Base-by-base conservation (phyloP, 2,888 invertebrate species). In the Macaria liturata region DNA sequence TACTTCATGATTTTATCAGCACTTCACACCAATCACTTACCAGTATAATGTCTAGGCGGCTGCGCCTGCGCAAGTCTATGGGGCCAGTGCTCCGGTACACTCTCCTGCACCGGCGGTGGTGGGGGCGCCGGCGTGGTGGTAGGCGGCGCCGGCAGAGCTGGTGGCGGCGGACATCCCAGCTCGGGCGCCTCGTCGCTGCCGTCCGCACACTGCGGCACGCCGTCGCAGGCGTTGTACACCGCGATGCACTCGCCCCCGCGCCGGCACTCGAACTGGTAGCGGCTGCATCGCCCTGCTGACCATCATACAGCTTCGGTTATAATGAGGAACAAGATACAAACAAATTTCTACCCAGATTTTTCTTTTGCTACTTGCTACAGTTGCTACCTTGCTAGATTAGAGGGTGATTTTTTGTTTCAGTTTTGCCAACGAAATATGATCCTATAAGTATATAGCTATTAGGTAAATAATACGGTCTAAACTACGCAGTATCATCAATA, bases 201-300 rank as follows among this genome's bases (percentile, higher is more conserved):
- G 90, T 98, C 98, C 2, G 95, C 93, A 85, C 97, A 98, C 88
- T 98, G 98, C 32, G 97, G 95, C 71, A 98, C 97, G 52, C 98
- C 98, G 85, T 98, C 97, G 78, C 98, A 98, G 6, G 97, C 97
- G 86, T 98, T 98, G 89, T 98, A 98, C 71, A 98, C 93, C 4
- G 98, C 98, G 74, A 98, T 97, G 83, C 98, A 98, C 84, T 98
- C 98, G 47, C 95, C 95, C 46, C 96, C 96, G 61, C 93, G 94
- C 67, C 95, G 95, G 78, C 98, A 98, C 83, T 95, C 95, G 84
- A 98, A 98, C 87, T 98, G 97, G 87, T 96, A 97, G 62, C 95
- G 94, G 70, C 95, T 96, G 88, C 98, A 98, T 61, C 90, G 92
- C 50, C 92, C 83, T 59, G 83, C 92, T 87, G 57, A 31, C 46